These are phyloP conservation scores for Patella pellucida DNA, from an alignment of 2,888 invertebrate genomes.

Conservation along the genomic window DNA sequence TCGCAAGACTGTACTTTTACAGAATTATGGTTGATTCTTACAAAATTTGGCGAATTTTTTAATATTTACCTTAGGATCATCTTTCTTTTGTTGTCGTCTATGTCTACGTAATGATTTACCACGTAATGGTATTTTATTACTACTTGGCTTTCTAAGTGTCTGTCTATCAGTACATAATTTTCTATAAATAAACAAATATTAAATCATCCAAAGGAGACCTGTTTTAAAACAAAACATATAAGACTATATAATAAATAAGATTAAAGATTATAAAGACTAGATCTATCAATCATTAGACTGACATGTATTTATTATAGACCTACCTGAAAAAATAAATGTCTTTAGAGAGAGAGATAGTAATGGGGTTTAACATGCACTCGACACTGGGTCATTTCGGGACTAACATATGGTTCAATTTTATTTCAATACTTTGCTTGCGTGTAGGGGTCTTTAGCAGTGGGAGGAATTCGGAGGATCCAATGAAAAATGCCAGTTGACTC, in stretches of 20 bases:
- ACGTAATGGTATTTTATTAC: slow-evolving; percentile 64
- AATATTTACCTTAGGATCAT: slow-evolving; percentile 44
- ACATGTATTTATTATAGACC: not conserved
- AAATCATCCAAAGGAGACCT: not conserved
- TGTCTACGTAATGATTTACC: slow-evolving; percentile 58
- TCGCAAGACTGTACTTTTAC: no score
- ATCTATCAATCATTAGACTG: not conserved
- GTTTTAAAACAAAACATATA: not conserved
- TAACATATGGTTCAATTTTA: no score
- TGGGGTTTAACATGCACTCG: no score
- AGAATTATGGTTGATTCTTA: no score
- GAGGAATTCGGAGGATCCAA: no score
- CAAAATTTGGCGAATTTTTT: not conserved
- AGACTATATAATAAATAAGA: not conserved
- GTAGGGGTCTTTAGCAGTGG: no score
- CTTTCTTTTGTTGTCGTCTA: slow-evolving; percentile 48
- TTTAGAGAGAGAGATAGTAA: no score
- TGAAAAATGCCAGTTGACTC: no score
- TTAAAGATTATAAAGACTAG: not conserved
- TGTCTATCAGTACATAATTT: slow-evolving; percentile 60
- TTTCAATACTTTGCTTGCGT: no score
- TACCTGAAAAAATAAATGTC: no score
- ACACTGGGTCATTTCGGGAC: no score
- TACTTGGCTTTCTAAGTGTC: slow-evolving; percentile 66
- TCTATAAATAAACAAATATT: slow-evolving; percentile 39